Evolutionary conservation across 1,140 invertebrate genomes (phyloP).

Genomic region (Drosophila sucinea): DNA sequence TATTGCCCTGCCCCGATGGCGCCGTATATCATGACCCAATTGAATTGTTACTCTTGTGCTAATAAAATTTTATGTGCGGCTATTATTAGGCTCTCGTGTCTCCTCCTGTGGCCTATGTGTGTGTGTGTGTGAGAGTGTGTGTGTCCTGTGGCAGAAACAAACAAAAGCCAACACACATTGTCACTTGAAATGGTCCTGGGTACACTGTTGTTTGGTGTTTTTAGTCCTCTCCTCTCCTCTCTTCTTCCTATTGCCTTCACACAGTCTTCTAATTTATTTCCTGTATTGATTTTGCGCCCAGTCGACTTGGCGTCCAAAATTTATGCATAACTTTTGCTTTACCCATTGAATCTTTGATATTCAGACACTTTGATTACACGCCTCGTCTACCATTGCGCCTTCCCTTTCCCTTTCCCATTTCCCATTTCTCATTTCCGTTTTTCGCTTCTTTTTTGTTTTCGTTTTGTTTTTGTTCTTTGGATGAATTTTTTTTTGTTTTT

Average conservation of each 20-base stretch:
- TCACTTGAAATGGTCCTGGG: slow-evolving; percentile 7
- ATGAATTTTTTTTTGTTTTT: neutral
- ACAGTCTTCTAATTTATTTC: slow-evolving; percentile 75
- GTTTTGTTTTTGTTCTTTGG: no score
- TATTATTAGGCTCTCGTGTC: slow-evolving; percentile 70
- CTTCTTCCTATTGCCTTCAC: slow-evolving; percentile 32
- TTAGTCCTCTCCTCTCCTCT: neutral
- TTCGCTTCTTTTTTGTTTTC: no score
- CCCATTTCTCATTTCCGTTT: neutral
- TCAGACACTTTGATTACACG: slow-evolving; percentile 51
- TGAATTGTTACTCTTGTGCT: slow-evolving; percentile 74
- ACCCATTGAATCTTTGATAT: slow-evolving; percentile 49
- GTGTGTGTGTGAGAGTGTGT: neutral
- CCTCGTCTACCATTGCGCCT: slow-evolving; percentile 46
- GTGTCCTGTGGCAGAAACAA: slow-evolving; percentile 8
- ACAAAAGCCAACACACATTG: slow-evolving; percentile 21
- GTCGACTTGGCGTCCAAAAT: slow-evolving; percentile 40
- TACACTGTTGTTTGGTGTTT: slow-evolving; percentile 17
- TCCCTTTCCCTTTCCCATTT: slow-evolving; percentile 8
- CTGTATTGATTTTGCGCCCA: slow-evolving; percentile 69
- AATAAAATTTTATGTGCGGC: slow-evolving; percentile 79
- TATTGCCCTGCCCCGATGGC: slow-evolving; percentile 32
- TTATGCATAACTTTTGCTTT: slow-evolving; percentile 77
- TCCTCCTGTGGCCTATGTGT: slow-evolving; percentile 31
- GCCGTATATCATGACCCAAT: slow-evolving; percentile 76